These are phyloP conservation scores for Eulimnadia texana DNA, from an alignment of 1,140 invertebrate species.

Conservation along the genomic window DNA sequence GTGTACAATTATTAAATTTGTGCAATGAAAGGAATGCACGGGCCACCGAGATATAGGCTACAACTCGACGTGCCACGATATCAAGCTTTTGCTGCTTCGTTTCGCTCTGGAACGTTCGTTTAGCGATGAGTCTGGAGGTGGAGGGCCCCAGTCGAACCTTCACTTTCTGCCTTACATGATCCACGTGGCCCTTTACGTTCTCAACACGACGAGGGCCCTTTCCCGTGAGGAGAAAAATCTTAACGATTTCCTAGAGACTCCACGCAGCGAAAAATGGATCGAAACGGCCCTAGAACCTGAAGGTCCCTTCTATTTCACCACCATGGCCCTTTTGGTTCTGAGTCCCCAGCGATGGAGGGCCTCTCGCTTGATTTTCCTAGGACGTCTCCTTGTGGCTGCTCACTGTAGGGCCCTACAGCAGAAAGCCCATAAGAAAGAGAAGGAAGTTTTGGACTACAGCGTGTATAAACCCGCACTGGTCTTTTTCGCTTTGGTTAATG, in stretches of 20 bases:
- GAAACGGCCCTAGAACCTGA: conserved; percentile 78
- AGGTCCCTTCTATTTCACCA: conserved; percentile 71
- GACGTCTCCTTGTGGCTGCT: conserved; percentile 57
- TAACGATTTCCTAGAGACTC: conserved; percentile 22
- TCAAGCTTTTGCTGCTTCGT: conserved; percentile 74
- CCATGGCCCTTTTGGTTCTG: conserved; percentile 61
- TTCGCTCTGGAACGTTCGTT: conserved; percentile 91
- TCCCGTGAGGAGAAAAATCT: conserved; percentile 56
- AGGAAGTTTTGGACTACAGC: conserved; percentile 47
- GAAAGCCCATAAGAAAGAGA: conserved; percentile 28
- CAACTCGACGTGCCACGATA: conserved; percentile 75
- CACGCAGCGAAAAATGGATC: conserved; percentile 30
- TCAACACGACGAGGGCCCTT: conserved; percentile 69
- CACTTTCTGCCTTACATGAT: conserved; percentile 87
- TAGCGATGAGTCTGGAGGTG: conserved; percentile 92
- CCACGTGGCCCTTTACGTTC: conserved; percentile 88
- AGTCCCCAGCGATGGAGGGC: conserved; percentile 50
- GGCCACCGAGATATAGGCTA: conserved; percentile 77
- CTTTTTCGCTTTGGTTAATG: conserved; percentile 66
- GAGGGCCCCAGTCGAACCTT: conserved; percentile 92
- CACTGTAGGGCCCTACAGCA: conserved; percentile 51
- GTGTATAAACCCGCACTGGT: conserved; percentile 75
- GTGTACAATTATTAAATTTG: too few relatives aligned
- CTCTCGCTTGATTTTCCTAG: conserved; percentile 51
- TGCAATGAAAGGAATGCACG: conserved; percentile 44